Evolutionary conservation across 2,113 vertebrate species (phyloP).

Genomic region (Gymnorhina tibicen): DNA sequence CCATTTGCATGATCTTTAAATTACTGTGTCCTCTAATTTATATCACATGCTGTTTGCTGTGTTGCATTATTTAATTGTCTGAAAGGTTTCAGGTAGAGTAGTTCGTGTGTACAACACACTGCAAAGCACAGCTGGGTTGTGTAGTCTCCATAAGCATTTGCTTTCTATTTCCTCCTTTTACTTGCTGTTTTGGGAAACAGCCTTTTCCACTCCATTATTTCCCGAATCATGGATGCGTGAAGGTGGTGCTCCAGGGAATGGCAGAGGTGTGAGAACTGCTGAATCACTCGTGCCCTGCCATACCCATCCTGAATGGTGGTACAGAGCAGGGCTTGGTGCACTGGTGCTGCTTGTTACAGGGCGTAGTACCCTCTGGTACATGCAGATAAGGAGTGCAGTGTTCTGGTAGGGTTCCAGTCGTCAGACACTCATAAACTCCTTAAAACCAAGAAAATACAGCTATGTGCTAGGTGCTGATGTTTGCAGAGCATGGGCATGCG

Average conservation of each 20-base stretch:
- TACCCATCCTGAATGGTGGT: neutral
- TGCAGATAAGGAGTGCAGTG: neutral
- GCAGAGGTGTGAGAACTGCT: slow-evolving; percentile 21
- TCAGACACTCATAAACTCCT: neutral
- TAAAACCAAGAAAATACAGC: neutral
- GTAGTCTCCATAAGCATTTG: neutral
- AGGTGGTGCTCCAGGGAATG: neutral
- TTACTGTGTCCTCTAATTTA: neutral
- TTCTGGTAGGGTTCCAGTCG: neutral
- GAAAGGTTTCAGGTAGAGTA: neutral
- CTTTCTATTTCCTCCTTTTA: neutral
- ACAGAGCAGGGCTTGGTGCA: neutral
- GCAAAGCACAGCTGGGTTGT: neutral
- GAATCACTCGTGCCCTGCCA: neutral
- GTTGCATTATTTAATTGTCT: slow-evolving; percentile 26
- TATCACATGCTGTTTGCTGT: neutral
- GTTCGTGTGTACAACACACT: neutral
- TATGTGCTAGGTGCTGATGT: neutral
- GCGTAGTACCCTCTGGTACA: neutral
- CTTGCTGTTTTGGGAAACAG: neutral
- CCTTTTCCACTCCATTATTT: slow-evolving; percentile 21
- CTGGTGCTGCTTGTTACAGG: neutral
- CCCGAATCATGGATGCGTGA: neutral
- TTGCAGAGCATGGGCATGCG: neutral
- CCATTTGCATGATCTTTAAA: neutral